Evolutionary conservation across 2,797 vertebrate species (phyloP).

Genomic region (Melopsittacus undulatus): DNA sequence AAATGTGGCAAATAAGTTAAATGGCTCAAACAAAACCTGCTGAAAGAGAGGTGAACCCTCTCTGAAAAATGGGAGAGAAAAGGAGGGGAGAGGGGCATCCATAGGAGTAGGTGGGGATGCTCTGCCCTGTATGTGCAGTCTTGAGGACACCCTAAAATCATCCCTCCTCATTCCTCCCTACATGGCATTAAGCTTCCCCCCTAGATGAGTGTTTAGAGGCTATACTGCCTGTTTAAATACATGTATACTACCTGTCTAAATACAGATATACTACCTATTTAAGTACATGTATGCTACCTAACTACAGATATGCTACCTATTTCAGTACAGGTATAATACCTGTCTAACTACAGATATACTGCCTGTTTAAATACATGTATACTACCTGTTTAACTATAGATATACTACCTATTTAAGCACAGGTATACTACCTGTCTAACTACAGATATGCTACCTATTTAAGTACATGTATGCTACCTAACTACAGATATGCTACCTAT

Average conservation of each 20-base stretch:
- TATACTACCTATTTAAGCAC: too few relatives aligned
- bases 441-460: too few relatives aligned
- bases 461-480: too few relatives aligned
- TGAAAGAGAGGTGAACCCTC: not conserved
- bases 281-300: not conserved
- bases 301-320: not conserved
- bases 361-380: too few relatives aligned
- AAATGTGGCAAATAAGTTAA: not conserved
- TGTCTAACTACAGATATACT: not conserved
- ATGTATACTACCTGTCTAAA: not conserved
- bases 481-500: too few relatives aligned
- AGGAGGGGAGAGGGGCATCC: not conserved
- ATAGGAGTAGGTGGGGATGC: not conserved
- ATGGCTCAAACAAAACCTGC: not conserved
- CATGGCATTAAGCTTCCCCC: not conserved
- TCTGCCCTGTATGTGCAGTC: not conserved
- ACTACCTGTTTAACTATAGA: too few relatives aligned
- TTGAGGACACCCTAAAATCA: fast-evolving
- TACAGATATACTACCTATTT: not conserved
- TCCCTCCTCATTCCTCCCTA: not conserved
- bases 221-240: not conserved
- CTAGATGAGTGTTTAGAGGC: not conserved
- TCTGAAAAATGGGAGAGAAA: not conserved
- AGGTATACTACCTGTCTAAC: too few relatives aligned
- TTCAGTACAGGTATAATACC: not conserved